Conservation (phyloP, 30 jellyfish, hydroid and myxozoan species). For the Aurelia sp. region DNA sequence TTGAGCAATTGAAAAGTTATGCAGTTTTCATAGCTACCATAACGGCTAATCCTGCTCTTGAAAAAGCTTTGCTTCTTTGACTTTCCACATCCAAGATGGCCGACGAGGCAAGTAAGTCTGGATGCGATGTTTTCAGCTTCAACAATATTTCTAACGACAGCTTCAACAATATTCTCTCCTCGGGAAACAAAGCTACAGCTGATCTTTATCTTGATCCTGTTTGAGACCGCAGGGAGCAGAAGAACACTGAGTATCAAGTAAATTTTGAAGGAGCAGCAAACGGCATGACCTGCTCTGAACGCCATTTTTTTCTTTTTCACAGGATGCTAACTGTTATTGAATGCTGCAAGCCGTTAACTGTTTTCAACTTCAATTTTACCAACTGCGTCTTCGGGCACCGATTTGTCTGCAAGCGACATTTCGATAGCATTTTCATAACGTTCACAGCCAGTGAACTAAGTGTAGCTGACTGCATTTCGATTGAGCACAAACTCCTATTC, state of each 20-base stretch:
- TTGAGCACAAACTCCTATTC: no score
- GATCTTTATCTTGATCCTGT: not conserved
- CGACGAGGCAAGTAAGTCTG: not conserved
- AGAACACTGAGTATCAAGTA: conserved; percentile 35
- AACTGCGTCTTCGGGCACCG: no score
- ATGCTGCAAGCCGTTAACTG: no score
- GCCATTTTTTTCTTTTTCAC: conserved; percentile 17
- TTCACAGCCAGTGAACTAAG: no score
- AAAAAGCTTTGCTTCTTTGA: conserved; percentile 10
- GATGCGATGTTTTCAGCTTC: not conserved
- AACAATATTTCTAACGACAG: not conserved
- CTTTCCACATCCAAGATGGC: conserved; percentile 18
- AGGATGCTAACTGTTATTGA: no score
- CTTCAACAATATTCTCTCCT: conserved; percentile 4
- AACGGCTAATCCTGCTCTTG: conserved; percentile 19
- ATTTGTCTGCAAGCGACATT: no score
- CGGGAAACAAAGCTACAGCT: conserved; percentile 16
- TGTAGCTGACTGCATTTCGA: no score
- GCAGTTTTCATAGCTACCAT: conserved; percentile 16
- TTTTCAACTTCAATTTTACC: no score
- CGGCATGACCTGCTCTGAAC: conserved; percentile 27
- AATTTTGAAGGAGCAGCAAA: conserved; percentile 32
- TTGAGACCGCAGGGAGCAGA: conserved; percentile 6
- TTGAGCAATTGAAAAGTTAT: conserved; percentile 1
- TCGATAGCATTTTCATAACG: no score